Evolutionary conservation across 37 sponge, comb jelly and placozoan genomes (phyloP).

Genomic region (Halisarca cf. caerulea): DNA sequence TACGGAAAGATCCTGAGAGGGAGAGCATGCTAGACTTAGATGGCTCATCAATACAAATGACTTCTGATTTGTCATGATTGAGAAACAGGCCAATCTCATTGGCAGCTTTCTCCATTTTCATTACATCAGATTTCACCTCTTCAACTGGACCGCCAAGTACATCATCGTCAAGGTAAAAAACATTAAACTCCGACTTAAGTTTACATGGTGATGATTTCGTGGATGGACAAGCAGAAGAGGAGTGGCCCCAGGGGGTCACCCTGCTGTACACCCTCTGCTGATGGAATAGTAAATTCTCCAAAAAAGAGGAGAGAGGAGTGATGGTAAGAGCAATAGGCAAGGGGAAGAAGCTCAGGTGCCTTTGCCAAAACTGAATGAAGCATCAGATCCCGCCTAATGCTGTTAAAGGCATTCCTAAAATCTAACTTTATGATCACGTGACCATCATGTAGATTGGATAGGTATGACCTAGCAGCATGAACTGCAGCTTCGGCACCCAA

Average conservation of each 20-base stretch:
- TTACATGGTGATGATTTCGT: background rate
- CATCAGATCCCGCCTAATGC: constrained; percentile 14
- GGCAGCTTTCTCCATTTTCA: background rate
- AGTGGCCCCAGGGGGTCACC: constrained; percentile 33
- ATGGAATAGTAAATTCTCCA: background rate
- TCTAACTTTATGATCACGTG: constrained; percentile 21
- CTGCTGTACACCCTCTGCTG: constrained; percentile 37
- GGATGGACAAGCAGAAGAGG: constrained; percentile 28
- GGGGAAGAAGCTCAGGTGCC: constrained; percentile 18
- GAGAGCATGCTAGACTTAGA: constrained; percentile 8
- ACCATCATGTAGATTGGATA: background rate
- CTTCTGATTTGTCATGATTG: constrained; percentile 15
- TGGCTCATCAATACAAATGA: background rate
- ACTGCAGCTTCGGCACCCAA: constrained; percentile 27
- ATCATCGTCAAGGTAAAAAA: no score
- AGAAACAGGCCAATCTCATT: background rate
- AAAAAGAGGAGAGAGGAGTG: constrained; percentile 21
- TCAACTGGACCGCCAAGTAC: no score
- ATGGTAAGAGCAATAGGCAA: background rate
- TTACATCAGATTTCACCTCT: no score
- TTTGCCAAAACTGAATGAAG: background rate
- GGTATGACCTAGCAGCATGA: constrained; percentile 21
- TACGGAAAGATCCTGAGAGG: background rate
- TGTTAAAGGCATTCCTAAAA: constrained; percentile 38
- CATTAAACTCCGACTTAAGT: background rate